These are phyloP conservation scores for Xiphorhynchus elegans DNA, from an alignment of 2,113 vertebrate genomes.

Conservation along the genomic window DNA sequence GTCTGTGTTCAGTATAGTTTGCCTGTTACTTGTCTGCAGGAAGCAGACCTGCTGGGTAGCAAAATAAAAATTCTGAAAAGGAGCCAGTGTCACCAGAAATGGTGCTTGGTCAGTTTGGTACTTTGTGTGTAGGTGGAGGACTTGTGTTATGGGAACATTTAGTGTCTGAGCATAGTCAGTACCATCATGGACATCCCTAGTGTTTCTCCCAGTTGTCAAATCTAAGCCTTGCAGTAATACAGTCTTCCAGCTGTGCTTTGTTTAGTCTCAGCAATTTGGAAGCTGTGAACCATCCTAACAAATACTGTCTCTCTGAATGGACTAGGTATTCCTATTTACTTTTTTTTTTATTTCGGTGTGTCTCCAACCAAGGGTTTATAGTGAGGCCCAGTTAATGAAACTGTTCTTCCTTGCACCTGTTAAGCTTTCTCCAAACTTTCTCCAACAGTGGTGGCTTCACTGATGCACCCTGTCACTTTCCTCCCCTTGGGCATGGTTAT, in stretches of 20 bases:
- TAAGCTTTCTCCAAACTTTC: neutral
- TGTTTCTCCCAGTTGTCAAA: neutral
- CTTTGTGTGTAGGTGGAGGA: neutral
- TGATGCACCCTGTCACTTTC: neutral
- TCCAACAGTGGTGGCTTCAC: neutral
- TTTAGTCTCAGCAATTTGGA: neutral
- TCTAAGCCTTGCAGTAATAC: neutral
- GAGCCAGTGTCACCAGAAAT: neutral
- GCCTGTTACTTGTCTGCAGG: neutral
- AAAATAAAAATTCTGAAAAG: neutral
- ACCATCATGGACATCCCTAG: fast-evolving
- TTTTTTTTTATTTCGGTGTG: no score
- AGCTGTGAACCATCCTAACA: neutral
- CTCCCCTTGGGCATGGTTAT: neutral
- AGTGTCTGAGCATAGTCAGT: neutral
- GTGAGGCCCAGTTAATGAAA: neutral
- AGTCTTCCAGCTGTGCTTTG: neutral
- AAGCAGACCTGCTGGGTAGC: neutral
- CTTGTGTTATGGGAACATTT: neutral
- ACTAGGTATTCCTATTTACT: neutral
- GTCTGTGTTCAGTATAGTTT: neutral
- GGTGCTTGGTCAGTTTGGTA: neutral
- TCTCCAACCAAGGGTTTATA: neutral
- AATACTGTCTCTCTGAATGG: neutral
- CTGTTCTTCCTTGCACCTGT: neutral